phyloP scores from a whole-genome alignment of 2,888 invertebrate genomes.

The Melitaea athalia region DNA sequence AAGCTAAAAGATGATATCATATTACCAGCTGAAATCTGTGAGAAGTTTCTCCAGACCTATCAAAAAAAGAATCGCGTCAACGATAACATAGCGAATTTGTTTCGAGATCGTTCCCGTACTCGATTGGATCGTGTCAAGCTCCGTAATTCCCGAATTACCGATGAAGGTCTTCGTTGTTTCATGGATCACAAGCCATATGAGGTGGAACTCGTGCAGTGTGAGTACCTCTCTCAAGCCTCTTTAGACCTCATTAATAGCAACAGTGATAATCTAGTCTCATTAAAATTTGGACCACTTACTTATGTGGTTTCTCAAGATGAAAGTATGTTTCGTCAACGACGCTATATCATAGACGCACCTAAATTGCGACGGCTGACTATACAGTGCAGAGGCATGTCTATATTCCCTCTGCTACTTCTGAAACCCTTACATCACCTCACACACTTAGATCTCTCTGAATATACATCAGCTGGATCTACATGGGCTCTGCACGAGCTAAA shows the following conservation, averaged over 20 bases:
- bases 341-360: constrained; percentile 83
- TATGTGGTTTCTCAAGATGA: constrained; percentile 82
- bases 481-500: constrained; percentile 85
- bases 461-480: constrained; percentile 84
- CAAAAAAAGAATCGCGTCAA: constrained; percentile 82
- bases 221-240: constrained; percentile 83
- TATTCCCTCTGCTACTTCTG: constrained; percentile 80
- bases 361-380: constrained; percentile 83
- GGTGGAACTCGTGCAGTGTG: constrained; percentile 89
- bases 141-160: constrained; percentile 87
- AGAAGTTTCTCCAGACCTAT: constrained; percentile 83
- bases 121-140: constrained; percentile 87
- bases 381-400: constrained; percentile 74
- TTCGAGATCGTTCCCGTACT: constrained; percentile 87
- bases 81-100: constrained; percentile 87
- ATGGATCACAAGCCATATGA: constrained; percentile 88
- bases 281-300: constrained; percentile 87
- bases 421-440: constrained; percentile 83
- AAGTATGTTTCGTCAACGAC: constrained; percentile 61
- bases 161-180: constrained; percentile 86
- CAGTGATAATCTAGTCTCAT: constrained; percentile 85
- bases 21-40: constrained; percentile 88
- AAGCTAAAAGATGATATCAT: constrained; percentile 83
- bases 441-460: constrained; percentile 88
- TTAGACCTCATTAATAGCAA: constrained; percentile 86